phyloP scores from a whole-genome alignment of 2,888 invertebrate species.

The Neelides folsomi region DNA sequence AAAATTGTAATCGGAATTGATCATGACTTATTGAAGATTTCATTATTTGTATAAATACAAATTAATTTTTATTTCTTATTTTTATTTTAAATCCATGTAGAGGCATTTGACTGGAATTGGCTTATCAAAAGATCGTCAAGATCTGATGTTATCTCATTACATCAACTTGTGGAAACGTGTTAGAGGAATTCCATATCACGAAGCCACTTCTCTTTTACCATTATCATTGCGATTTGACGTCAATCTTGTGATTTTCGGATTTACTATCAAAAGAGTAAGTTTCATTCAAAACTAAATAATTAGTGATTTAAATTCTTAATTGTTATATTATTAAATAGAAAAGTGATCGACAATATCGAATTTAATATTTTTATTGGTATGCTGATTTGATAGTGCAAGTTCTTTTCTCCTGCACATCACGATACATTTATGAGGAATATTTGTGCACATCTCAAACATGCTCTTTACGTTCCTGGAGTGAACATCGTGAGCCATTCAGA shows the following conservation, averaged over 20 bases:
- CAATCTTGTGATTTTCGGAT: conserved; percentile 16
- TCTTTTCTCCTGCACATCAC: neutral
- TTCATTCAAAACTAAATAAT: conserved; percentile 3
- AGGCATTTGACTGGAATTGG: conserved; percentile 28
- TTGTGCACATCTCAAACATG: conserved; percentile 13
- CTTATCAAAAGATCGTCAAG: conserved; percentile 14
- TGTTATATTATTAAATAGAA: too few relatives aligned
- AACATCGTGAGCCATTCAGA: conserved; percentile 25
- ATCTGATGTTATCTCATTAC: conserved; percentile 23
- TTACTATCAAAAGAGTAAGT: conserved; percentile 4
- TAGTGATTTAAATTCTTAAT: too few relatives aligned
- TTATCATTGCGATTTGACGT: conserved; percentile 22
- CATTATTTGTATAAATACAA: neutral
- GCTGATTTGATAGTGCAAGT: too few relatives aligned
- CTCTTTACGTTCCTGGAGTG: conserved; percentile 21
- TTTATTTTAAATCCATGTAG: too few relatives aligned
- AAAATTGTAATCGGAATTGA: too few relatives aligned
- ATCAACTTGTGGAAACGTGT: conserved; percentile 20
- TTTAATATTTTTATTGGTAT: too few relatives aligned
- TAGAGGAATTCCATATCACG: conserved; percentile 21
- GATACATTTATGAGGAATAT: conserved; percentile 20
- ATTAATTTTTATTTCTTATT: neutral
- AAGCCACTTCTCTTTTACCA: conserved; percentile 16
- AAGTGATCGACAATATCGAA: too few relatives aligned
- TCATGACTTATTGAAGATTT: neutral